Conservation (phyloP, 2,113 vertebrate species). For the Malaclemys terrapin region DNA sequence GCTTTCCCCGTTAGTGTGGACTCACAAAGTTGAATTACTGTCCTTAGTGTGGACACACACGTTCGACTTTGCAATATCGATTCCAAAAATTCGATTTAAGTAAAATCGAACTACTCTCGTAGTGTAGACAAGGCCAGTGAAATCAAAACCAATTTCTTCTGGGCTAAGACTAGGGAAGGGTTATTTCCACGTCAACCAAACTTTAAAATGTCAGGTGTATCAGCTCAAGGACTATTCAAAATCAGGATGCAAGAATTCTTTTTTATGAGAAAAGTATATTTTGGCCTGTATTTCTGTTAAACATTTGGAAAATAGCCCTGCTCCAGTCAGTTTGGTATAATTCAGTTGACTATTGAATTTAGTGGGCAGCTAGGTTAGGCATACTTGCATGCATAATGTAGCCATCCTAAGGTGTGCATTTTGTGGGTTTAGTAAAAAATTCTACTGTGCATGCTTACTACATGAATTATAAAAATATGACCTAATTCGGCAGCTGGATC, state of each 20-base stretch:
- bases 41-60: no score
- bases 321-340: not conserved
- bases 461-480: not conserved
- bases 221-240: not conserved
- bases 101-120: no score
- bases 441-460: not conserved
- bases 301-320: not conserved
- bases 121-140: no score
- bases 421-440: not conserved
- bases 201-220: not conserved
- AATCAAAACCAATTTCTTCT: not conserved
- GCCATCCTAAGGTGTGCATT: not conserved
- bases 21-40: no score
- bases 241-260: not conserved
- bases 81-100: no score
- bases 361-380: not conserved
- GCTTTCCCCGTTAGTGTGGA: no score
- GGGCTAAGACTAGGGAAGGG: not conserved
- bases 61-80: no score
- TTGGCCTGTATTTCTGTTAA: not conserved
- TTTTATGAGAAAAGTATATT: not conserved
- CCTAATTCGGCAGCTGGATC: not conserved
- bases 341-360: not conserved
- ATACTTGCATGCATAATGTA: not conserved
- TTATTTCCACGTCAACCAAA: not conserved